Conservation (phyloP, 2,113 vertebrate species). For the Myrmecobius fasciatus region DNA sequence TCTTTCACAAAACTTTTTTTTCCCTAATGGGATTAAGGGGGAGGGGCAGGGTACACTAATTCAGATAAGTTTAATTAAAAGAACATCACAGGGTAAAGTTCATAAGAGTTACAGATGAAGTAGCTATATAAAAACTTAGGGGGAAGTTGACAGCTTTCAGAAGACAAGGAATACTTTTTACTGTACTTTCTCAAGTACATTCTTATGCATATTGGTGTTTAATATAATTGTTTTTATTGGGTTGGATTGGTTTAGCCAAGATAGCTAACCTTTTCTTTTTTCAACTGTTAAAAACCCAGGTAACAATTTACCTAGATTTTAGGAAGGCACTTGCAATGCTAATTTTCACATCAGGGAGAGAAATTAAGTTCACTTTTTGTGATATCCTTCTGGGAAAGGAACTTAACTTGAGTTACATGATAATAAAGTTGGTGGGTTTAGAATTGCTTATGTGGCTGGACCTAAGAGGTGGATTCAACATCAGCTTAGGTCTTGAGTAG, state of each 20-base stretch:
- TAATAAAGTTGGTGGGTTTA: background rate
- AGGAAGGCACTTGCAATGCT: background rate
- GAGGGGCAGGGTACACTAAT: background rate
- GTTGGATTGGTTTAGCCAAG: background rate
- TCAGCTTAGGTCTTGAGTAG: background rate
- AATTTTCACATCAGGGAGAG: background rate
- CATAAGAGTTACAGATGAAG: background rate
- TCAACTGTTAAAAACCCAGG: background rate
- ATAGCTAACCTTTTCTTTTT: background rate
- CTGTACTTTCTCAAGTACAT: background rate
- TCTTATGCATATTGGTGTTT: background rate
- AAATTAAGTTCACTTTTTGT: background rate
- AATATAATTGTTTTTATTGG: background rate
- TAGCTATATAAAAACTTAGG: background rate
- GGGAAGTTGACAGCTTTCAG: background rate
- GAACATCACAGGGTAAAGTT: background rate
- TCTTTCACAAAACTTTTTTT: background rate
- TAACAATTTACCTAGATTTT: background rate
- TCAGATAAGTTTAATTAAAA: background rate
- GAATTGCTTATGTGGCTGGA: background rate
- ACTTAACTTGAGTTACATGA: background rate
- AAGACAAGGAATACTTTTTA: background rate
- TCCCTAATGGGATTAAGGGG: background rate
- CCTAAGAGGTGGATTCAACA: background rate
- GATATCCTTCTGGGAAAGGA: background rate